A percentile compares a stretch with the other conserved stretches of the same genome.
Conservation (phyloP, 2,113 vertebrate species). For the Silurus meridionalis region DNA sequence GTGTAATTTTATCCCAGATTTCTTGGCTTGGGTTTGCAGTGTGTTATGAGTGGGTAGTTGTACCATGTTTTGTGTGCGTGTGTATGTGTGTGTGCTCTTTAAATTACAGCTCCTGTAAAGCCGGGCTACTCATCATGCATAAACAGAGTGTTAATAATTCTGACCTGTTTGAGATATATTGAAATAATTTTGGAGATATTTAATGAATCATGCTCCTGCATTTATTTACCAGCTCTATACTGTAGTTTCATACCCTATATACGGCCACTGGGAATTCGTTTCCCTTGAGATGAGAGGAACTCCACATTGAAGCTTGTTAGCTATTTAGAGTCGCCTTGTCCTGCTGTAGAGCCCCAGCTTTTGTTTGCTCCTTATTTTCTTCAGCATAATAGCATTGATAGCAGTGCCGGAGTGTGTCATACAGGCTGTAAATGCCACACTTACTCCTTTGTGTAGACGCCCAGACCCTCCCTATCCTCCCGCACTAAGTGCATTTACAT, state of each 20-base stretch:
- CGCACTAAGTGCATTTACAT: slow-evolving; percentile 1
- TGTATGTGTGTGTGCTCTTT: slow-evolving; percentile 16
- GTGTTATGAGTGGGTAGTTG: slow-evolving; percentile 20
- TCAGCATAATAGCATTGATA: slow-evolving; percentile 38
- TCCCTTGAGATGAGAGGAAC: not conserved
- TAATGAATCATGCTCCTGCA: not conserved
- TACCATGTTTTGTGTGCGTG: slow-evolving; percentile 8
- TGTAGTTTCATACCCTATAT: not conserved
- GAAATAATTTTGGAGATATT: not conserved
- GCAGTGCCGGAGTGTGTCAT: slow-evolving; percentile 23
- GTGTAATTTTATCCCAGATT: slow-evolving; percentile 29
- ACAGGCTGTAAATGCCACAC: slow-evolving; percentile 34
- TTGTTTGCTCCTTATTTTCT: slow-evolving; percentile 35
- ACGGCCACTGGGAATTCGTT: not conserved
- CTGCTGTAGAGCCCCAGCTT: not conserved
- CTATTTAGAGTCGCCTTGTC: not conserved
- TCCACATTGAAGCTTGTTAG: not conserved
- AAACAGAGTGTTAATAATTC: not conserved
- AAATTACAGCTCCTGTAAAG: not conserved
- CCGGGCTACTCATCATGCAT: not conserved
- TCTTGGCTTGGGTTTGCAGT: slow-evolving; percentile 15
- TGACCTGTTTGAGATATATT: not conserved
- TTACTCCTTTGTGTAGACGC: slow-evolving; percentile 35
- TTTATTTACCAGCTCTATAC: not conserved
- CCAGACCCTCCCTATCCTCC: not conserved